phyloP scores from a whole-genome alignment of 37 sponge, comb jelly and placozoan genomes.

The Halichondria panicea region DNA sequence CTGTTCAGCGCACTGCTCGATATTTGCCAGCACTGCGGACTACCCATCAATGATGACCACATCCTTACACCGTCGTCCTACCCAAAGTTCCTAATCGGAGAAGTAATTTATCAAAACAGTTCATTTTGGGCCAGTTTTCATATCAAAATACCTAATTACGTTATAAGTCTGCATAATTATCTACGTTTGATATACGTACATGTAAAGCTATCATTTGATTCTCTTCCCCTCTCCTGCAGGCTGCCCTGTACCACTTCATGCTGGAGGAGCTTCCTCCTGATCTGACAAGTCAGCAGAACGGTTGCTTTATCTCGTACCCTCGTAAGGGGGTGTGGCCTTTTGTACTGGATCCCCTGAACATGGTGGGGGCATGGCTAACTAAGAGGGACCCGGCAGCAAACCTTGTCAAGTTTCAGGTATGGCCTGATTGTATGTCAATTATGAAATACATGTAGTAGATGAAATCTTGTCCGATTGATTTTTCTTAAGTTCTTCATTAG shows the following conservation, averaged over 20 bases:
- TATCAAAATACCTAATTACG: neutral
- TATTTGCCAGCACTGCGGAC: neutral
- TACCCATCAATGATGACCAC: neutral
- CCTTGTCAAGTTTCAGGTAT: constrained; percentile 32
- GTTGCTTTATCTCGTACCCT: constrained; percentile 25
- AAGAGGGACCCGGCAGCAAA: neutral
- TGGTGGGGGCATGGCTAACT: constrained; percentile 56
- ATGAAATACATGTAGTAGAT: neutral
- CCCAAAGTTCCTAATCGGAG: constrained; percentile 53
- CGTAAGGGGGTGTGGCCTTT: constrained; percentile 51
- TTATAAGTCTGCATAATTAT: neutral
- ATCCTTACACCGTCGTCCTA: constrained; percentile 13
- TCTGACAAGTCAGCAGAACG: constrained; percentile 32
- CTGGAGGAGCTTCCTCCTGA: constrained; percentile 68
- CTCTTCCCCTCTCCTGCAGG: constrained; percentile 4
- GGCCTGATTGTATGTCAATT: neutral
- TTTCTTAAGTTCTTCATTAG: too few relatives aligned
- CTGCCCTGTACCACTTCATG: constrained; percentile 21
- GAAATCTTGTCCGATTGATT: too few relatives aligned
- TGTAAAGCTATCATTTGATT: neutral
- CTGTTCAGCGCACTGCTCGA: constrained; percentile 7
- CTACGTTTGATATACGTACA: neutral
- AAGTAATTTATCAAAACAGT: too few relatives aligned
- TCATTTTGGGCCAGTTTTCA: too few relatives aligned
- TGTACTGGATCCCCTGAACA: constrained; percentile 45